Percentiles rank a stretch among this genome's conserved stretches.
phyloP scores from a whole-genome alignment of 92 coral and sea anemone species.

The Porites evermanni region DNA sequence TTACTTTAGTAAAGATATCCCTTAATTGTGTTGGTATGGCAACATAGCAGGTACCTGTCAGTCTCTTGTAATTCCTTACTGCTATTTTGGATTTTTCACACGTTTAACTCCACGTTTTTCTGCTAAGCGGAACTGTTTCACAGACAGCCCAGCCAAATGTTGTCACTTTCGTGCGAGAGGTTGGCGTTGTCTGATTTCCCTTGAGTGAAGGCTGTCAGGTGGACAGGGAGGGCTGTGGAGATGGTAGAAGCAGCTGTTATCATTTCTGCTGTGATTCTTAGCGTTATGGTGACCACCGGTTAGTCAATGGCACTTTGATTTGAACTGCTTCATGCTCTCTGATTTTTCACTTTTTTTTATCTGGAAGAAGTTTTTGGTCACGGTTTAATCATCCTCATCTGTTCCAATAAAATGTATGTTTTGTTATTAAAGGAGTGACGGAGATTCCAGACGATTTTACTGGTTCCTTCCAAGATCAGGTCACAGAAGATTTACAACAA shows the following conservation, averaged over 20 bases:
- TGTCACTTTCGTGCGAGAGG: too few species aligned
- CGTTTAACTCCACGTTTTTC: neutral
- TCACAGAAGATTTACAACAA: neutral
- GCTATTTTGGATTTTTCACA: neutral
- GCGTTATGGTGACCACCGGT: neutral
- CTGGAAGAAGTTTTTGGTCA: neutral
- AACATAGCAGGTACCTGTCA: slow-evolving; percentile 10
- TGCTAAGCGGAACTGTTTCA: neutral
- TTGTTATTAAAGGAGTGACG: slow-evolving; percentile 11
- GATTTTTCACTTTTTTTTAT: neutral
- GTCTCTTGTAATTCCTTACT: neutral
- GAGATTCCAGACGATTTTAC: slow-evolving; percentile 25
- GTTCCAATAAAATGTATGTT: neutral
- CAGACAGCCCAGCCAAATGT: too few species aligned
- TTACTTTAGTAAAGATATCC: neutral
- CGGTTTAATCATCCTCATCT: neutral
- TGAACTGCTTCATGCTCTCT: neutral
- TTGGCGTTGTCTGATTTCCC: too few species aligned
- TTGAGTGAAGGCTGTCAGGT: too few species aligned
- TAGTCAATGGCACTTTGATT: neutral
- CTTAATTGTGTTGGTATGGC: neutral
- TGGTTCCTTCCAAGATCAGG: slow-evolving; percentile 25
- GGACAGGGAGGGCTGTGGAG: neutral
- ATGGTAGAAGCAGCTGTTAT: neutral
- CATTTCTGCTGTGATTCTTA: neutral